A percentile compares a stretch with the other conserved stretches of the same genome.
phyloP scores from a whole-genome alignment of 2,797 vertebrate genomes.

The Argya squamiceps region DNA sequence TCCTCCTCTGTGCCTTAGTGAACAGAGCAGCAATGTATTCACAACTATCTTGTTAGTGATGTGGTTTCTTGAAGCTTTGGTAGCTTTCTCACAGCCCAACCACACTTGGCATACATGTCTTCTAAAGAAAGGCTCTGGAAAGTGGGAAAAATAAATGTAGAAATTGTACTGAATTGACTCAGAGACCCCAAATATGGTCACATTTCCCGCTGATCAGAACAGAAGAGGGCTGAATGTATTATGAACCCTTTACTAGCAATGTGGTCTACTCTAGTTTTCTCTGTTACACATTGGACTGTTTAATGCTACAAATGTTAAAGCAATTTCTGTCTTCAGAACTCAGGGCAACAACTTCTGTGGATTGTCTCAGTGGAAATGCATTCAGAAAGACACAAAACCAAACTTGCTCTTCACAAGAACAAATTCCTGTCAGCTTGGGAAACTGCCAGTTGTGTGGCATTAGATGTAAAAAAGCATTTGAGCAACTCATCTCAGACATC shows the following conservation, averaged over 20 bases:
- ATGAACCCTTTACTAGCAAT: background rate
- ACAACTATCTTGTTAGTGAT: background rate
- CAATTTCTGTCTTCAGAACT: background rate
- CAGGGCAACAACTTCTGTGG: background rate
- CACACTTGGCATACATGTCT: rapidly evolving
- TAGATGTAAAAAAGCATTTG: background rate
- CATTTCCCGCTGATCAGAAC: background rate
- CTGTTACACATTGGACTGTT: background rate
- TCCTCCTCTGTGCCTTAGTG: background rate
- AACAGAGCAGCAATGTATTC: background rate
- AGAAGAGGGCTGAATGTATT: background rate
- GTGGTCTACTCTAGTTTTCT: background rate
- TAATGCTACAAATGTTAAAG: background rate
- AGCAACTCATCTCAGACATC: background rate
- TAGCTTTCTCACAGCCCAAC: background rate
- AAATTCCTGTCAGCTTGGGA: background rate
- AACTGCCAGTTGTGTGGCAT: background rate
- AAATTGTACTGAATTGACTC: background rate
- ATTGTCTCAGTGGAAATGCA: background rate
- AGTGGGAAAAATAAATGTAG: background rate
- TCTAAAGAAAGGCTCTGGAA: background rate
- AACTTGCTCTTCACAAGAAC: background rate
- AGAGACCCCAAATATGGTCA: background rate
- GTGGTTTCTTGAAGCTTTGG: background rate
- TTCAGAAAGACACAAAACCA: background rate